These are phyloP conservation scores for Diachasmimorpha longicaudata DNA, from an alignment of 1,140 invertebrate genomes.

Conservation along the genomic window DNA sequence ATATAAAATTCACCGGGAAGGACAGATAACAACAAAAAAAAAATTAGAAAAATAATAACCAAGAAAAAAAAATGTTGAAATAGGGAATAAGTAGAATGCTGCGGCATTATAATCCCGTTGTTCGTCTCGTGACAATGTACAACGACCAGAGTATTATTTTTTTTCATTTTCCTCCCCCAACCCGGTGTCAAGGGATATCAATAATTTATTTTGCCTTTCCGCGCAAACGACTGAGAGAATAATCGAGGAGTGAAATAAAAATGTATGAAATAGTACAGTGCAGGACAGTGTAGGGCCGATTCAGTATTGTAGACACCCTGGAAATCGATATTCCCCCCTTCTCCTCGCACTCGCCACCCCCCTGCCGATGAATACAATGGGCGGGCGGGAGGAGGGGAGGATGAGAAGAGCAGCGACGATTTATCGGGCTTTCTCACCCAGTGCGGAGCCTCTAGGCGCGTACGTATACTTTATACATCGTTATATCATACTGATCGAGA, in stretches of 20 bases:
- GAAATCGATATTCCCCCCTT: slow-evolving; percentile 14
- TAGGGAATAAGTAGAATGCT: not conserved
- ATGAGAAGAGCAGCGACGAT: not conserved
- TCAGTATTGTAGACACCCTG: not conserved
- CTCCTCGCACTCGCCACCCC: not conserved
- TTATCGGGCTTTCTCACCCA: slow-evolving; percentile 7
- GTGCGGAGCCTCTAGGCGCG: not conserved
- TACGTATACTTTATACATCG: not conserved
- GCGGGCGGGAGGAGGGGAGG: not conserved
- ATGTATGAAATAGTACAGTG: slow-evolving; percentile 1
- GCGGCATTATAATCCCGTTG: slow-evolving; percentile 13
- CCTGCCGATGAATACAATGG: slow-evolving; percentile 17
- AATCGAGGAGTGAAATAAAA: slow-evolving; percentile 13
- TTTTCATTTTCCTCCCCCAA: not conserved
- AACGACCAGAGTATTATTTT: not conserved
- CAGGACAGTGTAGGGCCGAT: not conserved
- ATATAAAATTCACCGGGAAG: not conserved
- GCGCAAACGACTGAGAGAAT: slow-evolving; percentile 8
- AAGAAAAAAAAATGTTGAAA: not conserved
- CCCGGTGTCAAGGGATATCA: slow-evolving; percentile 10
- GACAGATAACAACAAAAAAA: not conserved
- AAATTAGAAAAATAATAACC: not conserved
- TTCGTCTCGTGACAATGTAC: slow-evolving; percentile 18
- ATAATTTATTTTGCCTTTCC: slow-evolving; percentile 24
- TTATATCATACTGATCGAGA: not conserved